Evolutionary conservation across 2,113 vertebrate species (phyloP).

Genomic region (Vulpes ferrilata): DNA sequence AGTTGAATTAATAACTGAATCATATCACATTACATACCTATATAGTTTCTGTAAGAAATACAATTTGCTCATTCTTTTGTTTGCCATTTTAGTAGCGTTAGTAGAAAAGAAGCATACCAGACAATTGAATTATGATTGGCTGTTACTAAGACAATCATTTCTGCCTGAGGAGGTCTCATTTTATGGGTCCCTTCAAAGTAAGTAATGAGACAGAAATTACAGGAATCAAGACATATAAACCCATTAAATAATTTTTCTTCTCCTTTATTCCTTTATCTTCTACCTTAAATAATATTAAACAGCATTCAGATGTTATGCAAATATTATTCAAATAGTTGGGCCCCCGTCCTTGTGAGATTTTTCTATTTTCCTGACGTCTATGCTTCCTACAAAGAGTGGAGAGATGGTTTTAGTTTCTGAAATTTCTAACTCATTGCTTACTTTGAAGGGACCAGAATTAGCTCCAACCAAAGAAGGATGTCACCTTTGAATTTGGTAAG

Average conservation of each 20-base stretch:
- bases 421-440: slow-evolving; percentile 10
- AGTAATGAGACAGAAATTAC: background rate
- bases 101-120: background rate
- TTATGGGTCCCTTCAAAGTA: slow-evolving; percentile 1
- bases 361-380: background rate
- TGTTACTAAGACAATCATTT: background rate
- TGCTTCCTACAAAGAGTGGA: background rate
- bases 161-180: background rate
- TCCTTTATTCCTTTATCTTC: background rate
- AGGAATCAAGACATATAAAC: background rate
- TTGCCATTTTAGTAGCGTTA: background rate
- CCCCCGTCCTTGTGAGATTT: background rate
- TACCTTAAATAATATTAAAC: background rate
- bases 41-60: background rate
- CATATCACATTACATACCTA: background rate
- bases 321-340: background rate
- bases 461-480: background rate
- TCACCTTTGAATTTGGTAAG: background rate
- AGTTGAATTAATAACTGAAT: background rate
- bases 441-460: background rate
- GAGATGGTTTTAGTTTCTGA: background rate
- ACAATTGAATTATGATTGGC: background rate
- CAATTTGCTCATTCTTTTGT: background rate
- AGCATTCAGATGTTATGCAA: background rate
- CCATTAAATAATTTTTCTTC: background rate